Conservation (phyloP, 2,797 vertebrate genomes). For the Tauraco hartlaubi region DNA sequence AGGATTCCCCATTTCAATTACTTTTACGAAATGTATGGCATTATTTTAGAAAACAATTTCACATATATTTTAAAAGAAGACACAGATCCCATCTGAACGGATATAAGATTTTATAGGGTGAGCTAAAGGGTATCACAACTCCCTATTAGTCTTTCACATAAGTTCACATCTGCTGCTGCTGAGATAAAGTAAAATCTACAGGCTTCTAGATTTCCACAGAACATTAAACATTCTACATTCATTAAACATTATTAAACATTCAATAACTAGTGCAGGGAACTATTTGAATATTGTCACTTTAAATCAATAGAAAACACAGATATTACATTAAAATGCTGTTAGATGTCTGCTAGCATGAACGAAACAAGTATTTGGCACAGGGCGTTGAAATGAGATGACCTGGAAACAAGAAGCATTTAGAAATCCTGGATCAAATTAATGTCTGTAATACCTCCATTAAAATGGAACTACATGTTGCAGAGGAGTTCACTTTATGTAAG, state of each 20-base stretch:
- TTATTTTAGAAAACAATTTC: neutral
- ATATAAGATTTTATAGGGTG: neutral
- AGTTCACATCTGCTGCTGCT: neutral
- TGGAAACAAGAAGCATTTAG: neutral
- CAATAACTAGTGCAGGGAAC: neutral
- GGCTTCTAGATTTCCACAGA: neutral
- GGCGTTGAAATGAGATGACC: neutral
- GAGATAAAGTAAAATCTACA: neutral
- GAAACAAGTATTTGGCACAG: neutral
- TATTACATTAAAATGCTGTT: neutral
- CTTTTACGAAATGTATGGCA: neutral
- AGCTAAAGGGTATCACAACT: neutral
- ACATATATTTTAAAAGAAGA: neutral
- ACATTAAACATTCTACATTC: neutral
- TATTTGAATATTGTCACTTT: neutral
- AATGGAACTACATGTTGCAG: neutral
- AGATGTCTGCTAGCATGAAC: neutral
- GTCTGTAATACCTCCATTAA: neutral
- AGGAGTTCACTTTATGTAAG: neutral
- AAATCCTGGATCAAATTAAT: neutral
- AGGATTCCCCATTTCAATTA: neutral
- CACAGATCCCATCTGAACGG: neutral
- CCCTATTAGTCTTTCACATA: neutral
- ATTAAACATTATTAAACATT: neutral
- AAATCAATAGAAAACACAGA: neutral